Percentiles rank a stretch among this genome's conserved stretches.
These are phyloP conservation scores for Sialis lutaria DNA, from an alignment of 2,888 invertebrate genomes.

Conservation along the genomic window DNA sequence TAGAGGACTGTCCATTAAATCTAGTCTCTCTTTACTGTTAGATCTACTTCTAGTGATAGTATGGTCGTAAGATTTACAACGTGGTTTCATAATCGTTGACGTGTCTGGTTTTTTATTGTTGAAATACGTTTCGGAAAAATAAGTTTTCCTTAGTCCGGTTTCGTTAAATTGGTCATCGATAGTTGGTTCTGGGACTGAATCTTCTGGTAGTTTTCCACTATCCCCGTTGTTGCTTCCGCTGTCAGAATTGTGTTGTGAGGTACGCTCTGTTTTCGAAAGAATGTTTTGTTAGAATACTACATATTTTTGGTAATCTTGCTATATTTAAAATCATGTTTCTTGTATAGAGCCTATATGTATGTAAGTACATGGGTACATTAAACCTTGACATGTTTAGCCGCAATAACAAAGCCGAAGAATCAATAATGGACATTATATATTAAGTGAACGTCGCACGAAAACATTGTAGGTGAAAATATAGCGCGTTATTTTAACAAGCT, in stretches of 20 bases:
- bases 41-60: slow-evolving; percentile 28
- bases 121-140: slow-evolving; percentile 44
- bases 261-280: not conserved
- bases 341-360: too few species aligned
- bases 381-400: too few species aligned
- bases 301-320: not conserved
- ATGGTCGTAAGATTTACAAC: slow-evolving; percentile 9
- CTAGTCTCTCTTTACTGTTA: slow-evolving; percentile 25
- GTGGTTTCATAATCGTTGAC: slow-evolving; percentile 10
- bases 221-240: slow-evolving; percentile 3
- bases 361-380: too few species aligned
- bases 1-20: slow-evolving; percentile 17
- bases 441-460: too few species aligned
- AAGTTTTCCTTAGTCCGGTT: slow-evolving; percentile 53
- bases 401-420: too few species aligned
- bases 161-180: slow-evolving; percentile 46
- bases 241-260: slow-evolving; percentile 6
- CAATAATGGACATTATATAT: too few species aligned
- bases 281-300: not conserved
- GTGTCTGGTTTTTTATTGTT: slow-evolving; percentile 29
- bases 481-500: too few species aligned
- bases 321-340: too few species aligned
- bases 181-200: slow-evolving; percentile 17
- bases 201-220: not conserved
- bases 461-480: too few species aligned